Percentiles rank a stretch among this genome's conserved stretches.
Conservation (phyloP, 2,797 vertebrate genomes). For the Lacerta viridis region DNA sequence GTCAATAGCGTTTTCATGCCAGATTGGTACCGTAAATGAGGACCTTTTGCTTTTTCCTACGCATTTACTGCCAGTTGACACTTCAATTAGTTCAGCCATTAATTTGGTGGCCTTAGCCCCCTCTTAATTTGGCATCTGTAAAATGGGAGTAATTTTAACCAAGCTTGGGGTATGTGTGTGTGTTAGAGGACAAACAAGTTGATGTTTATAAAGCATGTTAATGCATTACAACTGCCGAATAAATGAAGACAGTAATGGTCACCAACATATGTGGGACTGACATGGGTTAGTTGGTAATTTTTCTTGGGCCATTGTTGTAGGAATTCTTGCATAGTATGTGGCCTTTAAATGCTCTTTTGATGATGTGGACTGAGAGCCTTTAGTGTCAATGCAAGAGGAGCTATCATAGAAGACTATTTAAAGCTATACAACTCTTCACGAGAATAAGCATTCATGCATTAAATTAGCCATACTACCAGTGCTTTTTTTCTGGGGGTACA, state of each 20-base stretch:
- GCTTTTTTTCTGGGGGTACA: too few species aligned
- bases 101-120: background rate
- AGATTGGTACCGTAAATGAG: background rate
- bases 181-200: background rate
- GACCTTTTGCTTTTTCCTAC: background rate
- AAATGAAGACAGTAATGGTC: background rate
- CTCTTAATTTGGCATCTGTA: background rate
- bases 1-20: background rate
- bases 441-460: constrained; percentile 15
- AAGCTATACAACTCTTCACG: constrained; percentile 1
- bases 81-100: background rate
- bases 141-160: background rate
- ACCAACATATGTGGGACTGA: background rate
- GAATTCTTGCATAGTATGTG: background rate
- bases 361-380: background rate
- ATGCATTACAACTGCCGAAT: too few species aligned
- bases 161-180: background rate
- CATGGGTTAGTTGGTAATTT: too few species aligned
- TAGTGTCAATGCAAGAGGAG: constrained; percentile 17
- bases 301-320: background rate
- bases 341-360: constrained; percentile 1
- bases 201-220: background rate
- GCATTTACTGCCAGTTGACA: background rate
- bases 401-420: constrained; percentile 4
- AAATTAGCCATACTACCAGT: constrained; percentile 47